Percentiles rank a stretch among this genome's conserved stretches.
These are phyloP conservation scores for Falco novaeseelandiae DNA, from an alignment of 2,797 vertebrate species.

Conservation along the genomic window DNA sequence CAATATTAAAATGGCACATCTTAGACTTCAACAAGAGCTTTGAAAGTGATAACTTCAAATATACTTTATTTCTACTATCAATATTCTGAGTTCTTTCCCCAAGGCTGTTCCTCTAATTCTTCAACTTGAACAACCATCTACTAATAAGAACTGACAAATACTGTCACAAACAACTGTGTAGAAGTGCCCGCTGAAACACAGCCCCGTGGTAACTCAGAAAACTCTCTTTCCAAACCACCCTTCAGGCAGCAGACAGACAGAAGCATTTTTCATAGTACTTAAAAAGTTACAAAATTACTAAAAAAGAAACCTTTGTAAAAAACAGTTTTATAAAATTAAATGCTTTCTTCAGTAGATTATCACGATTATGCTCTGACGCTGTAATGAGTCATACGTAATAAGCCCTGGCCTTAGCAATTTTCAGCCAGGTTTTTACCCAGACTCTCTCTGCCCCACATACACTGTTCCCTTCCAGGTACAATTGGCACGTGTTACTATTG, in stretches of 20 bases:
- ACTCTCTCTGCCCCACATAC: neutral
- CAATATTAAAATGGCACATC: neutral
- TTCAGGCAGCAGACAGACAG: neutral
- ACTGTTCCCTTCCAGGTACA: neutral
- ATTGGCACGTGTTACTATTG: rapidly evolving
- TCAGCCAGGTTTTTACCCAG: neutral
- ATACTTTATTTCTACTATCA: neutral
- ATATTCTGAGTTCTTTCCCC: neutral
- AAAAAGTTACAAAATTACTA: neutral
- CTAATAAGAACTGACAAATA: neutral
- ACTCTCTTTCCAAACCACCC: neutral
- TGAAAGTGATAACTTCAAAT: neutral
- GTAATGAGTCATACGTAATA: neutral
- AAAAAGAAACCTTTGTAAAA: neutral
- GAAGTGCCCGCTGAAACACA: neutral
- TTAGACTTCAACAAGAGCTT: neutral
- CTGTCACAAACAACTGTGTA: neutral
- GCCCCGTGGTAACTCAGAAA: neutral
- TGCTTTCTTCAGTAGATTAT: neutral
- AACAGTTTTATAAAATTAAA: neutral
- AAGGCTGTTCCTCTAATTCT: neutral
- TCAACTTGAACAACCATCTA: neutral
- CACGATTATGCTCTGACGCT: neutral
- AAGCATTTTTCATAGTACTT: neutral
- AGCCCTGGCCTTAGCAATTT: neutral